Evolutionary conservation across 2,888 invertebrate genomes (phyloP), one percentile per base, ranked within the genome.

Genomic region (Erebia epiphron): DNA sequence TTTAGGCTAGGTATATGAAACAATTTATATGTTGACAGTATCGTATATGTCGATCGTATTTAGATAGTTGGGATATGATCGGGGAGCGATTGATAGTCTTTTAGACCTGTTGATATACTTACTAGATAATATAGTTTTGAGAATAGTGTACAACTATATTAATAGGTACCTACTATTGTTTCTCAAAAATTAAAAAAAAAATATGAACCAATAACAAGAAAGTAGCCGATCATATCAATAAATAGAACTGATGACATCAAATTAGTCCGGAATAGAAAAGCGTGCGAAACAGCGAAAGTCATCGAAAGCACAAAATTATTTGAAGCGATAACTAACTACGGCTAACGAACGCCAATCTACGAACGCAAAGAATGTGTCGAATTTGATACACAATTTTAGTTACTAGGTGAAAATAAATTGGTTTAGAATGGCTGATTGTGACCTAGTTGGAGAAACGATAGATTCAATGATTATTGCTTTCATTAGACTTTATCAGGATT

Each of bases 241-340:
- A 49, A 58, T 69, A 72, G 60, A 69, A 68, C 73, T 58, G 60
- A 66, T 69, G 65, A 72, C 70, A 67, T 58, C 70, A 78, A 80
- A 79, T 78, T 72, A 76, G 71, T 77, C 77, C 79, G 75, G 82
- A 83, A 82, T 80, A 82, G 81, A 82, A 85, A 85, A 86, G 83
- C 78, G 77, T 72, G 68, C 8, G 69, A 64, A 70, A 74, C 68
- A 72, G 75, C 68, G 76, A 79, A 78, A 78, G 78, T 73, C 68
- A 76, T 76, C 68, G 76, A 76, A 75, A 75, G 75, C 75, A 75
- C 63, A 69, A 72, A 75, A 77, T 75, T 71, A 78, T 78, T 79
- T 76, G 75, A 68, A 41, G 71, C 76, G 72, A 78, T 80, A 79
- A 79, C 79, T 80, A 79, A 79, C 79, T 76, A 54, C 68, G 75